These are phyloP conservation scores for Mechanitis messenoides DNA, from an alignment of 2,888 invertebrate species.

Conservation along the genomic window DNA sequence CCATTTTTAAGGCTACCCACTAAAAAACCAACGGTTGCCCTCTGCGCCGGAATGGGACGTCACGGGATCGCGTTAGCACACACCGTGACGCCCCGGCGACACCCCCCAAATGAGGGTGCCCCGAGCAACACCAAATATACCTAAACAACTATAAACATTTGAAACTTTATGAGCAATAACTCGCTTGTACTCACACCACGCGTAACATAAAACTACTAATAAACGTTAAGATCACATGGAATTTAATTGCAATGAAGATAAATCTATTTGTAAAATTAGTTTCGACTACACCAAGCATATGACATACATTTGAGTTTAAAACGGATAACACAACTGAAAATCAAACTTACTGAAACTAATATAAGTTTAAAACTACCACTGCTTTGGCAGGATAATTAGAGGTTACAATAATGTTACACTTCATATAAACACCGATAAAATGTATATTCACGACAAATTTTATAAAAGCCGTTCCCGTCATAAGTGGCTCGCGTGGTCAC, in stretches of 20 bases:
- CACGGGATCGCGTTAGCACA: too few relatives aligned
- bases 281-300: background rate
- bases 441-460: background rate
- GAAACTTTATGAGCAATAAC: constrained; percentile 15
- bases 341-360: too few relatives aligned
- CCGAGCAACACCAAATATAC: constrained; percentile 9
- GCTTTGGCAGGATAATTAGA: too few relatives aligned
- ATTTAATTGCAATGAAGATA: constrained; percentile 26
- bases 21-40: too few relatives aligned
- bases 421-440: background rate
- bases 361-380: too few relatives aligned
- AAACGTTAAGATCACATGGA: constrained; percentile 17
- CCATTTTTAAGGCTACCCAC: too few relatives aligned
- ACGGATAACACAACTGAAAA: too few relatives aligned
- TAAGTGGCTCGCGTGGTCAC: constrained; percentile 24
- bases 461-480: background rate
- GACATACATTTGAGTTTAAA: background rate
- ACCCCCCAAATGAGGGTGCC: too few relatives aligned
- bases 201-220: constrained; percentile 16
- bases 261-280: constrained; percentile 7
- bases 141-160: constrained; percentile 15
- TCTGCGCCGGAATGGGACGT: too few relatives aligned
- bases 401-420: background rate
- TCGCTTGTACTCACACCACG: constrained; percentile 9
- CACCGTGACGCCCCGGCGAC: too few relatives aligned